A percentile compares a stretch with the other conserved stretches of the same genome.
These are phyloP conservation scores for Parambassis ranga DNA, from an alignment of 2,797 vertebrate genomes.

Conservation along the genomic window DNA sequence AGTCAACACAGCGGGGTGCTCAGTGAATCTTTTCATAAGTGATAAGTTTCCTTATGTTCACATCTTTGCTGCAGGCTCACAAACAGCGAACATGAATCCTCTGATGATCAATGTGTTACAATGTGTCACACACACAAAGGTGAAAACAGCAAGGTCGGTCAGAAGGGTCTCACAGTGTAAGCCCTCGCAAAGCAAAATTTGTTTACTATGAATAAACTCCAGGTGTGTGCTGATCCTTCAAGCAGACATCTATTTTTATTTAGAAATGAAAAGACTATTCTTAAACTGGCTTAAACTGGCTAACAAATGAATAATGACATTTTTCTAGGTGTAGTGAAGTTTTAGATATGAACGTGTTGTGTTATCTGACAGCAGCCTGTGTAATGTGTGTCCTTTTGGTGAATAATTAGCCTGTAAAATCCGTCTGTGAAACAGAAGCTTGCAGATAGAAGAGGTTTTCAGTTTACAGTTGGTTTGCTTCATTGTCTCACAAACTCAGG, in stretches of 20 bases:
- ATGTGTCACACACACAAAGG: background rate
- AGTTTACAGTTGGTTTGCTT: no score
- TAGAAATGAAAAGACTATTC: background rate
- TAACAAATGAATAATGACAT: no score
- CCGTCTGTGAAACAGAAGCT: no score
- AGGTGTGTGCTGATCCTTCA: background rate
- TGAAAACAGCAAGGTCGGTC: background rate
- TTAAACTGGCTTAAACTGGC: no score
- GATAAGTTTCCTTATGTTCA: slow-evolving; percentile 21
- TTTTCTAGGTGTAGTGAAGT: background rate
- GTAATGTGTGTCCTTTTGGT: no score
- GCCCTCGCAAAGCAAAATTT: background rate
- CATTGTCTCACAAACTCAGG: slow-evolving; percentile 1
- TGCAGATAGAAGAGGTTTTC: no score
- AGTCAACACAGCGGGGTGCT: slow-evolving; percentile 12
- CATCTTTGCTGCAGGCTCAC: slow-evolving; percentile 33
- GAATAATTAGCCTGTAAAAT: no score
- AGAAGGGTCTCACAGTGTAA: background rate
- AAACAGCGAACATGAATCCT: slow-evolving; percentile 33
- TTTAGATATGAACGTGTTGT: no score
- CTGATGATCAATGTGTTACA: slow-evolving; percentile 35
- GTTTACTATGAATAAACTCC: background rate
- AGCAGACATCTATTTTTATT: background rate
- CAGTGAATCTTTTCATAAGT: slow-evolving; percentile 42
- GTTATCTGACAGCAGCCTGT: no score